Conservation (phyloP, 2,797 vertebrate genomes). For the Picus viridis region DNA sequence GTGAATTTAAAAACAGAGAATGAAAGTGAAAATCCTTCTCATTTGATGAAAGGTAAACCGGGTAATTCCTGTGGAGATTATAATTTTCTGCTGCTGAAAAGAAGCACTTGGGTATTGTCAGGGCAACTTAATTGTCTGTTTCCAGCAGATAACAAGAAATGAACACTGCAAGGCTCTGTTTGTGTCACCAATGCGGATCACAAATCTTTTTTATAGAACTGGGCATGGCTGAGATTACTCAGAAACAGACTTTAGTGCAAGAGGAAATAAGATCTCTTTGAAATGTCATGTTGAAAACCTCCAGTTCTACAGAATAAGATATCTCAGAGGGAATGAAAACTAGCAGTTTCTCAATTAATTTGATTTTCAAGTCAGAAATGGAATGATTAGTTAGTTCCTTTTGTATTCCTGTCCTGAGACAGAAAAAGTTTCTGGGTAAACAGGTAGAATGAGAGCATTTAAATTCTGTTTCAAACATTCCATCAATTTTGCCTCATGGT, state of each 20-base stretch:
- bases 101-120: not conserved
- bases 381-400: not conserved
- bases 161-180: not conserved
- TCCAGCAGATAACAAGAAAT: constrained; percentile 6
- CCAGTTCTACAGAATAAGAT: not conserved
- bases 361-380: not conserved
- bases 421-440: not conserved
- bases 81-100: constrained; percentile 37
- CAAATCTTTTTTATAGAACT: not conserved
- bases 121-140: not conserved
- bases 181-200: not conserved
- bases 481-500: not conserved
- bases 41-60: constrained; percentile 36
- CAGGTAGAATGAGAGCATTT: not conserved
- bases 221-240: not conserved
- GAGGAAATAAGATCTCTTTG: not conserved
- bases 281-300: not conserved
- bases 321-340: not conserved
- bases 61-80: constrained; percentile 39
- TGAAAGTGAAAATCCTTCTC: constrained; percentile 47
- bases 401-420: not conserved
- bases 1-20: constrained; percentile 56
- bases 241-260: not conserved
- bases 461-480: not conserved
- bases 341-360: not conserved